phyloP scores from a whole-genome alignment of 2,888 invertebrate genomes.

The Phorcus lineatus region DNA sequence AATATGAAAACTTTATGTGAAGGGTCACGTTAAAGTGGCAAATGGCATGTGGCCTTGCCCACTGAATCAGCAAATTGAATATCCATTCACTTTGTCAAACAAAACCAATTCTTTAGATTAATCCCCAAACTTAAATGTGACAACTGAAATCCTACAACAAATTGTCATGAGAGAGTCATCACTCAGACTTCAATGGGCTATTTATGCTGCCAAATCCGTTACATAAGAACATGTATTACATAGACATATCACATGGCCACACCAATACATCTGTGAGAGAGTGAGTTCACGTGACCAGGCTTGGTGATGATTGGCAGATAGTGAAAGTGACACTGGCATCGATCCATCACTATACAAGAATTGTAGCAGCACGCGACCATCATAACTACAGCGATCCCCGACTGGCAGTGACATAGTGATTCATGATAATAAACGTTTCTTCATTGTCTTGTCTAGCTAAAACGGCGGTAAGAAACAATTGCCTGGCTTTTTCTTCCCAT shows the following conservation, averaged over 20 bases:
- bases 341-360: neutral
- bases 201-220: too few species aligned
- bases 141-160: neutral
- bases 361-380: neutral
- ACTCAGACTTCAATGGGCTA: neutral
- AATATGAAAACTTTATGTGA: too few species aligned
- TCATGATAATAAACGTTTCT: too few species aligned
- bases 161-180: neutral
- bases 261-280: neutral
- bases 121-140: neutral
- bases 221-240: neutral
- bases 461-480: too few species aligned
- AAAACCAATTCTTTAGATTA: neutral
- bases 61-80: too few species aligned
- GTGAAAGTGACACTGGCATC: conserved; percentile 11
- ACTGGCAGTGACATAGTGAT: too few species aligned
- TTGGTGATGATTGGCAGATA: neutral
- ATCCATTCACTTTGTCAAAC: too few species aligned
- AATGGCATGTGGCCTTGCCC: too few species aligned
- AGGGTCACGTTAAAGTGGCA: too few species aligned
- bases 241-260: neutral
- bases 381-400: too few species aligned
- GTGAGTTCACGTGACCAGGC: neutral
- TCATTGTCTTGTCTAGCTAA: too few species aligned
- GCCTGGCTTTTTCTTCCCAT: too few species aligned